A percentile compares a stretch with the other conserved stretches of the same genome.
Conservation (phyloP, 2,113 vertebrate genomes). For the Bombycilla garrulus region DNA sequence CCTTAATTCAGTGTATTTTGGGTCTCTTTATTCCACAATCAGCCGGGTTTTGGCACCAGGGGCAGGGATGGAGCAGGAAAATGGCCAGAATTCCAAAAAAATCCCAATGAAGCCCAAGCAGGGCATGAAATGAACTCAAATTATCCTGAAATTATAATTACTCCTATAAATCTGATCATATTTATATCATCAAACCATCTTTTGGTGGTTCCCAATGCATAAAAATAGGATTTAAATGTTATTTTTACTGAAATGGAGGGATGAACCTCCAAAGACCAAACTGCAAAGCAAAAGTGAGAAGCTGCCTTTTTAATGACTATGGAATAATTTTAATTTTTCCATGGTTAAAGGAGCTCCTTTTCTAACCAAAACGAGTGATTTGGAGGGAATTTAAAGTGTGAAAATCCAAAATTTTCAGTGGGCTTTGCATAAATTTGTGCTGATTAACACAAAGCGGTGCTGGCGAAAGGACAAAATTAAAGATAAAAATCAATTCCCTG, state of each 20-base stretch:
- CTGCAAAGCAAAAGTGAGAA: background rate
- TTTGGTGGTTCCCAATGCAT: accelerated
- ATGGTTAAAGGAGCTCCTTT: background rate
- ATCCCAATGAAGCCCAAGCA: background rate
- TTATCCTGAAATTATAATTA: background rate
- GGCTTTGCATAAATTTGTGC: accelerated
- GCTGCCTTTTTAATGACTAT: background rate
- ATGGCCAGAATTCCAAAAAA: background rate
- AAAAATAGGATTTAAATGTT: background rate
- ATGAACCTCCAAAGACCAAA: background rate
- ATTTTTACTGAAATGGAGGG: background rate
- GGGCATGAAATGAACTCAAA: background rate
- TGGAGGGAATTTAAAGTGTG: background rate
- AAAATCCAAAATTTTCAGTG: background rate
- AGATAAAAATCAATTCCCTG: accelerated
- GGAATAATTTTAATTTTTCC: background rate
- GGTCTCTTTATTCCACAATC: too few relatives aligned
- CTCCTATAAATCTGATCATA: background rate
- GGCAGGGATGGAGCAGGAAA: background rate
- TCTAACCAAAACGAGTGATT: background rate
- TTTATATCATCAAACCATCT: background rate
- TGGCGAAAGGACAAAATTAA: background rate
- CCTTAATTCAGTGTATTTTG: too few relatives aligned
- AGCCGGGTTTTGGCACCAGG: too few relatives aligned
- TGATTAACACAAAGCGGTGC: accelerated